Evolutionary conservation across 1,140 invertebrate genomes (phyloP).

Genomic region (Riptortus pedestris): DNA sequence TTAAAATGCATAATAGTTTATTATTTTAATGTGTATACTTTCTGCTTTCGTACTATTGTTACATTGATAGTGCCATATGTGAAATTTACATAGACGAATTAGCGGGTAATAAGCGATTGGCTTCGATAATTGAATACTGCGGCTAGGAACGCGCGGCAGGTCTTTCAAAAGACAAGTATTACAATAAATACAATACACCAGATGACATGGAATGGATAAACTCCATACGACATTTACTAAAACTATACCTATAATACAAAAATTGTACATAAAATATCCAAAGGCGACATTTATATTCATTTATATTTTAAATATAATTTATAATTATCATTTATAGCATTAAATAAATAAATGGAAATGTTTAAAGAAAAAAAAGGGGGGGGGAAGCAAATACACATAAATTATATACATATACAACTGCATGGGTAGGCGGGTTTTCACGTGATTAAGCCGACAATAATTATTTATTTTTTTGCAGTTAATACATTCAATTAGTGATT

Average conservation of each 20-base stretch:
- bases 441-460: slow-evolving; percentile 8
- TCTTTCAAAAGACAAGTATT: too few relatives aligned
- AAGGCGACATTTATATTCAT: slow-evolving; percentile 22
- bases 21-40: too few relatives aligned
- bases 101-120: too few relatives aligned
- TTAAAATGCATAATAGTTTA: too few relatives aligned
- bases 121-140: too few relatives aligned
- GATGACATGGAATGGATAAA: slow-evolving; percentile 10
- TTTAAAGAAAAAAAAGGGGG: not conserved
- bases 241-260: slow-evolving; percentile 26
- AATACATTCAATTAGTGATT: too few relatives aligned
- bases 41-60: too few relatives aligned
- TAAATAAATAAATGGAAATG: slow-evolving; percentile 13
- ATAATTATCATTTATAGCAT: not conserved
- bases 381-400: slow-evolving; percentile 6
- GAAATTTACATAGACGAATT: too few relatives aligned
- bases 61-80: too few relatives aligned
- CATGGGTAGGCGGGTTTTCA: slow-evolving; percentile 1
- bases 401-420: slow-evolving; percentile 6
- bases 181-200: too few relatives aligned
- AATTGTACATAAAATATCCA: slow-evolving; percentile 27
- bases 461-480: too few relatives aligned
- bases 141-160: not conserved
- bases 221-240: slow-evolving; percentile 1
- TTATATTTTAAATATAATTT: not conserved